Conservation (phyloP, 2,113 vertebrate genomes). For the Hippocampus guttulatus region DNA sequence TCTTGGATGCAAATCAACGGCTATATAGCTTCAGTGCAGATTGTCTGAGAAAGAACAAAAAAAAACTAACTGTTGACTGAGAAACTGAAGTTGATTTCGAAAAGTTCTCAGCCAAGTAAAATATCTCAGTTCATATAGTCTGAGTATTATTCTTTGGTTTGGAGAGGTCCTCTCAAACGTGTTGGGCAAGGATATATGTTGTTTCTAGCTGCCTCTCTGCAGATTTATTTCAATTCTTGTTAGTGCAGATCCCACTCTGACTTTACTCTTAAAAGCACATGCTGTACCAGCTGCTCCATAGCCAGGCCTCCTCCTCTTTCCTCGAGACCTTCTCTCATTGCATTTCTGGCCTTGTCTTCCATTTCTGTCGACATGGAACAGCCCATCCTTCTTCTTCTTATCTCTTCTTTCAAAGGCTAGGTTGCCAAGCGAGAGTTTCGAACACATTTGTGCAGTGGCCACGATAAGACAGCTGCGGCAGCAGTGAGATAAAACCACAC, state of each 20-base stretch:
- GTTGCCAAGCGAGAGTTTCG: slow-evolving; percentile 44
- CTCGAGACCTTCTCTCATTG: slow-evolving; percentile 6
- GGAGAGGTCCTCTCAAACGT: slow-evolving; percentile 40
- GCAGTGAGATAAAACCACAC: slow-evolving; percentile 61
- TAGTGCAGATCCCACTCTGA: slow-evolving; percentile 42
- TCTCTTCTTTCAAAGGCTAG: slow-evolving; percentile 28
- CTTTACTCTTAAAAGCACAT: slow-evolving; percentile 59
- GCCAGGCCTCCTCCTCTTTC: slow-evolving; percentile 36
- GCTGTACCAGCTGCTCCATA: slow-evolving; percentile 54
- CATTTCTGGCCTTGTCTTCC: slow-evolving; percentile 23
- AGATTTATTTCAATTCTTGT: slow-evolving; percentile 46
- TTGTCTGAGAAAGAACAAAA: slow-evolving; percentile 54
- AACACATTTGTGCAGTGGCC: slow-evolving; percentile 66
- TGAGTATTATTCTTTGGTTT: slow-evolving; percentile 49
- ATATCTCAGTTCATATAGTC: slow-evolving; percentile 61
- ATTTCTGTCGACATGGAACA: slow-evolving; percentile 24
- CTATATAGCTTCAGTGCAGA: slow-evolving; percentile 60
- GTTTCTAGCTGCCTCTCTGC: slow-evolving; percentile 45
- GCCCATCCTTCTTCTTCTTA: slow-evolving; percentile 23
- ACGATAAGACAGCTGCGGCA: slow-evolving; percentile 58
- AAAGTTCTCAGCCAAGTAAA: slow-evolving; percentile 63
- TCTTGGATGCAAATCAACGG: slow-evolving; percentile 59
- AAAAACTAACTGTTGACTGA: slow-evolving; percentile 55
- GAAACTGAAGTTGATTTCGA: slow-evolving; percentile 61
- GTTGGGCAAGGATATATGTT: slow-evolving; percentile 53